phyloP scores from a whole-genome alignment of 2,888 invertebrate genomes.

The Tinea pellionella region DNA sequence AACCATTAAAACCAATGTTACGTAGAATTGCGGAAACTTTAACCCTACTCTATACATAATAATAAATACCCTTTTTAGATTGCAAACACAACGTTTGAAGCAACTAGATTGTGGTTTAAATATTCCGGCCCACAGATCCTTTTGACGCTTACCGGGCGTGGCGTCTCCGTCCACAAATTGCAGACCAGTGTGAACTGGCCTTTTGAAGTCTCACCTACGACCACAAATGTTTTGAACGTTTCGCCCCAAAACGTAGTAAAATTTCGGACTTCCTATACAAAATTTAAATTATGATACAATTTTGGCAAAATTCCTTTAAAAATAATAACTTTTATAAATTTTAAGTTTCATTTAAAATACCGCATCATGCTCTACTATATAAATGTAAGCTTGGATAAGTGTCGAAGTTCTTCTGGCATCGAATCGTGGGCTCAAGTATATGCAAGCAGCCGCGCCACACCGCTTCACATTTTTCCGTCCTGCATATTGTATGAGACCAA shows the following conservation, averaged over 20 bases:
- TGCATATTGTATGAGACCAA: conserved; percentile 63
- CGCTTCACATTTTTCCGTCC: conserved; percentile 22
- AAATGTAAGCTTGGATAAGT: conserved; percentile 5
- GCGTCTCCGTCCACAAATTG: conserved; percentile 19
- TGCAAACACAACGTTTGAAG: conserved; percentile 33
- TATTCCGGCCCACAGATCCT: conserved; percentile 36
- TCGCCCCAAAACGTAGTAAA: neutral
- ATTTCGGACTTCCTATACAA: neutral
- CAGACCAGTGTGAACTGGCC: conserved; percentile 43
- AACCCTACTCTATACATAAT: neutral
- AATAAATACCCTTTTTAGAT: conserved; percentile 14
- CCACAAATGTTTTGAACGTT: conserved; percentile 50
- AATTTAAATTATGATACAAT: neutral
- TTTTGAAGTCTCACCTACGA: conserved; percentile 61
- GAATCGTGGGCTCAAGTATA: conserved; percentile 8
- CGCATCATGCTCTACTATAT: neutral
- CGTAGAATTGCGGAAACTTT: neutral
- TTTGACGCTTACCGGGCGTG: conserved; percentile 32
- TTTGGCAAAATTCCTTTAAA: neutral
- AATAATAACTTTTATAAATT: neutral
- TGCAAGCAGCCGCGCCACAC: neutral
- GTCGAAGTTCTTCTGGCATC: conserved; percentile 6
- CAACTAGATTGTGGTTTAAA: conserved; percentile 45
- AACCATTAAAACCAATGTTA: neutral
- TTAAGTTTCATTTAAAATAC: neutral